Conservation (phyloP, 2,888 invertebrate genomes). For the Ephialtes manifestator region DNA sequence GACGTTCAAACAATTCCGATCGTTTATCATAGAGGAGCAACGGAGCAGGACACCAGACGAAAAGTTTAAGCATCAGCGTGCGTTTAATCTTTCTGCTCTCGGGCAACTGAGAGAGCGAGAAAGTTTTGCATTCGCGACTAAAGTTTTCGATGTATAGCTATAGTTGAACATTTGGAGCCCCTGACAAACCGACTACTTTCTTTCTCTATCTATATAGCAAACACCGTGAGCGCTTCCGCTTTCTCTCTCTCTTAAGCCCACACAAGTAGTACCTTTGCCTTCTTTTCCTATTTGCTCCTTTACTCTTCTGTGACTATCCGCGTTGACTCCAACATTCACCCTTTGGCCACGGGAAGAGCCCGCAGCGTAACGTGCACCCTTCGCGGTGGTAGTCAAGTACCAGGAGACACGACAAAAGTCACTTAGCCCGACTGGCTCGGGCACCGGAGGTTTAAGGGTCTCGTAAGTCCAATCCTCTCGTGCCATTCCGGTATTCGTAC, state of each 20-base stretch:
- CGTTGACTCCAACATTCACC: slow-evolving; percentile 65
- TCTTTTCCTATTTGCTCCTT: slow-evolving; percentile 60
- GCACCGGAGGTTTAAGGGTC: slow-evolving; percentile 71
- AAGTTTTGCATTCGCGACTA: slow-evolving; percentile 64
- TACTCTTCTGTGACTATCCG: slow-evolving; percentile 54
- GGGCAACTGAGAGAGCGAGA: slow-evolving; percentile 49
- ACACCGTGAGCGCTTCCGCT: slow-evolving; percentile 50
- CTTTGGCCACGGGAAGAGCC: slow-evolving; percentile 26
- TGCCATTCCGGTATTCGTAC: slow-evolving; percentile 70
- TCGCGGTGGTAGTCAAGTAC: slow-evolving; percentile 72
- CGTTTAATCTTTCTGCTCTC: slow-evolving; percentile 74
- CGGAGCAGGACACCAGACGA: slow-evolving; percentile 43
- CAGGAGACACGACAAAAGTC: slow-evolving; percentile 80
- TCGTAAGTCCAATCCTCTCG: slow-evolving; percentile 67
- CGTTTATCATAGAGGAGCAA: slow-evolving; percentile 71
- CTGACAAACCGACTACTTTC: slow-evolving; percentile 76
- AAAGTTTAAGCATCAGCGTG: slow-evolving; percentile 75
- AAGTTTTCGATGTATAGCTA: slow-evolving; percentile 20
- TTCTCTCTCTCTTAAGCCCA: slow-evolving; percentile 37
- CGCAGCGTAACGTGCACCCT: slow-evolving; percentile 62
- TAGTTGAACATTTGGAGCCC: slow-evolving; percentile 54
- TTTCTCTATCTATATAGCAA: slow-evolving; percentile 62
- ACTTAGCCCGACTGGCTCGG: slow-evolving; percentile 73
- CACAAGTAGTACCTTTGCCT: slow-evolving; percentile 37
- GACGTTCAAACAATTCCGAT: slow-evolving; percentile 60